Evolutionary conservation across 2,888 invertebrate genomes (phyloP).

Genomic region (Xiphydria camelus): DNA sequence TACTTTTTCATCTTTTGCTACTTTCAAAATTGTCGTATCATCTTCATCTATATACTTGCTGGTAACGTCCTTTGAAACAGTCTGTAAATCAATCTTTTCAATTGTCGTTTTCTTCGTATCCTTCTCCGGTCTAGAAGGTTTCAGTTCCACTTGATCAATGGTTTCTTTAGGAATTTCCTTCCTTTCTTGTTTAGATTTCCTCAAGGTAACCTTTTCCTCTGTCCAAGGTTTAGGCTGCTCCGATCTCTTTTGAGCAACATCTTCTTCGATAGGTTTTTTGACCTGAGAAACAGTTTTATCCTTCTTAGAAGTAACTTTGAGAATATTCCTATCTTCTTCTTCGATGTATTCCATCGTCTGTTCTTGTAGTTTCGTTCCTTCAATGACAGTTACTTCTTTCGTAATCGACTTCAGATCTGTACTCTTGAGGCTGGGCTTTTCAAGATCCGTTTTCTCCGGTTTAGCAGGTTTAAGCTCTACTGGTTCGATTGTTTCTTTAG

Average conservation of each 20-base stretch:
- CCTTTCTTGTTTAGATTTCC: slow-evolving; percentile 32
- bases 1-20: slow-evolving; percentile 27
- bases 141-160: slow-evolving; percentile 62
- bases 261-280: not conserved
- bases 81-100: slow-evolving; percentile 13
- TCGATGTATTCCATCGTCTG: slow-evolving; percentile 14
- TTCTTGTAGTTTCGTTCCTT: not conserved
- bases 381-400: slow-evolving; percentile 22
- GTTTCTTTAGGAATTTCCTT: slow-evolving; percentile 29
- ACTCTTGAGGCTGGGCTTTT: slow-evolving; percentile 31
- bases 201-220: slow-evolving; percentile 31
- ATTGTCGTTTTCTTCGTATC: slow-evolving; percentile 30
- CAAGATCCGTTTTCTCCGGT: slow-evolving; percentile 9
- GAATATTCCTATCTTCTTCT: slow-evolving; percentile 13
- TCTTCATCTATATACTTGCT: slow-evolving; percentile 32
- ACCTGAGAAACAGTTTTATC: slow-evolving; percentile 5
- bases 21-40: slow-evolving; percentile 29
- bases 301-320: slow-evolving; percentile 10
- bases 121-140: slow-evolving; percentile 51
- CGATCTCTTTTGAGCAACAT: slow-evolving; percentile 10
- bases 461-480: slow-evolving; percentile 27
- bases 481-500: slow-evolving; percentile 39
- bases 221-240: slow-evolving; percentile 26
- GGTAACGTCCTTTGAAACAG: slow-evolving; percentile 13
- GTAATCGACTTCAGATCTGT: slow-evolving; percentile 31